Evolutionary conservation across 2,797 vertebrate genomes (phyloP).

Genomic region (Lacerta viridis): DNA sequence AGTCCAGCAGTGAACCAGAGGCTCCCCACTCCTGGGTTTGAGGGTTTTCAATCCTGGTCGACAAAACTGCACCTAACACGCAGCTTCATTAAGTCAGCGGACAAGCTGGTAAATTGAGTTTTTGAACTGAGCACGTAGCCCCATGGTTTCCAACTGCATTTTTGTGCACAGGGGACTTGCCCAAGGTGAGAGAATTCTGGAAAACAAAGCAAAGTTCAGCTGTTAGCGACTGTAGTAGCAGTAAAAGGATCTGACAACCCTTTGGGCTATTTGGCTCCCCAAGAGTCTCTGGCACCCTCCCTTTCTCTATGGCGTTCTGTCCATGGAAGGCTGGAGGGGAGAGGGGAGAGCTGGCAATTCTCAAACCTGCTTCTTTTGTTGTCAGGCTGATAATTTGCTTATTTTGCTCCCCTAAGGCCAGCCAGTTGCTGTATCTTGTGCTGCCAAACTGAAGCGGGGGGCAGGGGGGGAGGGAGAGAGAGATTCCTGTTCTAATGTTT

Average conservation of each 20-base stretch:
- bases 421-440: not conserved
- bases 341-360: fast-evolving
- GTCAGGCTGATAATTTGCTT: not conserved
- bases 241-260: conserved; percentile 45
- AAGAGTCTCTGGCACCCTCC: not conserved
- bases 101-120: not conserved
- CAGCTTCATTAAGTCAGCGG: not conserved
- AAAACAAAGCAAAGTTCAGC: conserved; percentile 27
- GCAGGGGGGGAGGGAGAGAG: not conserved
- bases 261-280: not conserved
- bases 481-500: not conserved
- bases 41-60: not conserved
- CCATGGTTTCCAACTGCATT: not conserved
- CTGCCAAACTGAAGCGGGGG: conserved; percentile 13
- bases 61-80: not conserved
- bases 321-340: not conserved
- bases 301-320: not conserved
- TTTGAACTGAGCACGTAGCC: not conserved
- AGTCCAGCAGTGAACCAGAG: too few relatives aligned
- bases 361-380: conserved; percentile 4
- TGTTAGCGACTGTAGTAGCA: conserved; percentile 25
- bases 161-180: conserved; percentile 31
- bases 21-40: too few relatives aligned
- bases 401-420: not conserved
- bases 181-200: conserved; percentile 32